Base-by-base conservation (phyloP, 2,888 invertebrate genomes). In the Uloborus plumipes region DNA sequence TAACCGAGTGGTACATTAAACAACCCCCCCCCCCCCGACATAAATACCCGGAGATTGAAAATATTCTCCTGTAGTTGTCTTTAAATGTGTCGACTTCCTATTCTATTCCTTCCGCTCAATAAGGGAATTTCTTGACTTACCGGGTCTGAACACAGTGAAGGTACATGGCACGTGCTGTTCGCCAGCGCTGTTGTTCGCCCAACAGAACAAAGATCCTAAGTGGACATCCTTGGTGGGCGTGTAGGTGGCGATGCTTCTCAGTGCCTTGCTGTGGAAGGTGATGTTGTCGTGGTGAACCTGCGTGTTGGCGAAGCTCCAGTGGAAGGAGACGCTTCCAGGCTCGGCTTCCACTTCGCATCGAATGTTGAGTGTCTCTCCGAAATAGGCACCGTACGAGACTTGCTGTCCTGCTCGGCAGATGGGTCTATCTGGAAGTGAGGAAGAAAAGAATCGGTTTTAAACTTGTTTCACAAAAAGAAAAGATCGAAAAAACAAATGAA, bases 271-370 rank as follows among this genome's bases (percentile, higher is more conserved):
- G 14, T 20, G n/a, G 49, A 76, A 81, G n/a, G 50, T 59, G 3
- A 81, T 65, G 39, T 81, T 81, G 64, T 69, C 49, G 51, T 81
- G 80, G 15, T 70, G 74, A 20, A 71, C 18, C 2, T 61, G 15
- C 0, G 81, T 75, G 49, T 75, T 81, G 0, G 96, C 96, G 91
- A 96, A 95, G 91, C 95, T 95, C 96, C 96, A 96, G 87, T 94
- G 93, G 91, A 96, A 97, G 88, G 93, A 93, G 87, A 94, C 94
- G 51, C 85, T 75, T 13, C 78, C 59, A 0, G 86, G 86, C 73
- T 86, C 86, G 0, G 86, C 84, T 53, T 86, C 85, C 15, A 86
- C 84, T 61, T 86, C 86, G 61, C 86, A 86, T 11, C 80, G 75
- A 0, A 81, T 71, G 39, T 31, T 76, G 22, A 81, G 26, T 1